A percentile compares a stretch with the other conserved stretches of the same genome.
phyloP scores from a whole-genome alignment of 1,140 invertebrate species.

The Planococcus citri region DNA sequence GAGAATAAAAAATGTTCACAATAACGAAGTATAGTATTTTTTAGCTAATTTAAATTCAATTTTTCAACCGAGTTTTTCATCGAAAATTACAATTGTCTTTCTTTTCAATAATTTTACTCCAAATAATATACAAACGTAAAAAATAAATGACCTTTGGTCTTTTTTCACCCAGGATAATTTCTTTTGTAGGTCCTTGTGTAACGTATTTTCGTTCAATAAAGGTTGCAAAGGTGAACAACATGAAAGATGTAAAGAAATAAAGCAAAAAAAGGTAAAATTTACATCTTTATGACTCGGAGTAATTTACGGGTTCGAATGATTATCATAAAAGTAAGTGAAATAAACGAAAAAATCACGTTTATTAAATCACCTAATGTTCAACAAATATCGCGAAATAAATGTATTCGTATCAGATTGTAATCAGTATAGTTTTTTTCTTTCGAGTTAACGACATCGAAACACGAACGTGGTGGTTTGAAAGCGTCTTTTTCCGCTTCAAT shows the following conservation, averaged over 20 bases:
- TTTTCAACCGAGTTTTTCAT: too few species aligned
- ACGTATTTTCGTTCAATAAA: background rate
- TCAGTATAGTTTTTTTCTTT: background rate
- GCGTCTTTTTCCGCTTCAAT: too few species aligned
- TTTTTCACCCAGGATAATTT: background rate
- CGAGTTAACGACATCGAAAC: background rate
- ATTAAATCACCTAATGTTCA: slow-evolving; percentile 2
- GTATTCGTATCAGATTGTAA: background rate
- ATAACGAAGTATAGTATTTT: too few species aligned
- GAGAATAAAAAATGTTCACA: too few species aligned
- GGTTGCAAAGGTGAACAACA: slow-evolving; percentile 1
- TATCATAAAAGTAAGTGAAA: slow-evolving; percentile 8
- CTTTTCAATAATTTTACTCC: too few species aligned
- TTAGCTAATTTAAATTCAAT: too few species aligned
- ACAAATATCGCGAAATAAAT: background rate
- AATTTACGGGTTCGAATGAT: background rate
- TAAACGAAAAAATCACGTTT: slow-evolving; percentile 2
- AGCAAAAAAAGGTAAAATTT: slow-evolving; percentile 1
- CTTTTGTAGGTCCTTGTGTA: background rate
- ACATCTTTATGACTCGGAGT: background rate
- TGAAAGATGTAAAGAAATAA: slow-evolving; percentile 1
- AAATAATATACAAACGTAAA: too few species aligned
- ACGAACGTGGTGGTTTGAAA: background rate
- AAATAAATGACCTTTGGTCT: background rate
- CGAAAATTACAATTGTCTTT: too few species aligned